Conservation (phyloP, 2,888 invertebrate genomes). For the Pseudococcus viburni region DNA sequence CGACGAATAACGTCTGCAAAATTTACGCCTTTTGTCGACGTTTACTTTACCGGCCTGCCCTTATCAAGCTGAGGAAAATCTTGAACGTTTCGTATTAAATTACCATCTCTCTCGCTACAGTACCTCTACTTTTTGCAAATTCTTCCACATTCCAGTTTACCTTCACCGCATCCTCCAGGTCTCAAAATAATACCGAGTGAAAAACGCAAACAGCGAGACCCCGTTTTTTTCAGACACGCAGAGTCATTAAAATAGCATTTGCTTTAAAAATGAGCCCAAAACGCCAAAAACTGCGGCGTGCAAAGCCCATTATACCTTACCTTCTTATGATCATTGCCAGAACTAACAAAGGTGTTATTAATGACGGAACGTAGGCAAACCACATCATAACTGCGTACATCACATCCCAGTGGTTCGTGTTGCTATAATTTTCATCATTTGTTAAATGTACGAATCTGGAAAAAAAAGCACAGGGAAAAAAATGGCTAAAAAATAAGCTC, state of each 20-base stretch:
- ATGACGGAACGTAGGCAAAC: slow-evolving; percentile 58
- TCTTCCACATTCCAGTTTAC: not conserved
- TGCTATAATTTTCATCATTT: slow-evolving; percentile 56
- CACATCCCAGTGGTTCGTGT: slow-evolving; percentile 58
- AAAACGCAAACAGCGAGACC: not conserved
- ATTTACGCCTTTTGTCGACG: not conserved
- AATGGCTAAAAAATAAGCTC: not conserved
- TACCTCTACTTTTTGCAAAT: not conserved
- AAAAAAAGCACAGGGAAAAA: not conserved
- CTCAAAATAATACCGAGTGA: not conserved
- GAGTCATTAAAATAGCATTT: slow-evolving; percentile 5
- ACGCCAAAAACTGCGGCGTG: not conserved
- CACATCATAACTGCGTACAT: slow-evolving; percentile 63
- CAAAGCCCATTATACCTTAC: slow-evolving; percentile 29
- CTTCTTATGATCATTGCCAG: slow-evolving; percentile 54
- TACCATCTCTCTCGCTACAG: not conserved
- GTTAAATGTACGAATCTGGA: slow-evolving; percentile 59
- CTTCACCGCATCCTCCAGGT: not conserved
- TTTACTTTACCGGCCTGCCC: not conserved
- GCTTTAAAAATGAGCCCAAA: not conserved
- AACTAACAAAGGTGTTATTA: slow-evolving; percentile 59
- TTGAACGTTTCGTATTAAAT: not conserved
- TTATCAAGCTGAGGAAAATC: not conserved
- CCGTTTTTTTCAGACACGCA: not conserved
- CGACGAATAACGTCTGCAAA: not conserved